Base-by-base conservation (phyloP, 2,797 vertebrate genomes). In the Ptychobarbus kaznakovi region DNA sequence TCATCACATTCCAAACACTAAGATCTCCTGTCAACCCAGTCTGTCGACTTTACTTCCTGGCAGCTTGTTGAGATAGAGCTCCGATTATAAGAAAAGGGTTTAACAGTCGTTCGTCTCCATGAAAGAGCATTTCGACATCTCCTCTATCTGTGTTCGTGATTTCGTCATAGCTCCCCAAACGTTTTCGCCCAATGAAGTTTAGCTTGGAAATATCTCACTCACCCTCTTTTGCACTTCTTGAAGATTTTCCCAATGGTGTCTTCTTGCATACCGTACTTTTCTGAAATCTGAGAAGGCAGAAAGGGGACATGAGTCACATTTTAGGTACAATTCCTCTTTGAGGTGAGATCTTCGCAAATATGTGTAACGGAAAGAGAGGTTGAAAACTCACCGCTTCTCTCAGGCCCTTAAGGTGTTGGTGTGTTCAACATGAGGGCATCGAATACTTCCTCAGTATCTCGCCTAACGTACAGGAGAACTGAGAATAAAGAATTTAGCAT, bases 171-270 rank as follows among this genome's bases (percentile, higher is more conserved):
- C 83, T 65, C 28, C 20, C 56, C 16, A 2, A 75, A 75, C 1
- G 2, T n/a, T 82, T 46, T 20, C 56, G 15, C 72, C 56, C 66
- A 32, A 16, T 18, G 42, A 15, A 46, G 38, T 75, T 80, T n/a
- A 65, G 11, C 69, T 56, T 74, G 2, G 22, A 84, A 89, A 88
- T 9, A 65, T 65, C 75, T 86, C 0, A 92, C 98, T 97, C 92
- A 99, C 98, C 98, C 98, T 93, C 98, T 94, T 93, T 98, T 99
- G 96, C 98, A 99, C 90, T 98, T 99, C 92, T 99, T 99, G 95
- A 97, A 99, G 93, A 99, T 97, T 96, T 97, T 99, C 91, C 95
- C 95, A 91, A 99, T 98, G 91, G 96, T 96, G 92, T 98, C 96
- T 91, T 96, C 97, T 63, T 96, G 97, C 90, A 99, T 91, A 58